Evolutionary conservation across 2,888 invertebrate genomes (phyloP), one percentile per base, ranked within the genome.

Genomic region (Tiliacea citrago): DNA sequence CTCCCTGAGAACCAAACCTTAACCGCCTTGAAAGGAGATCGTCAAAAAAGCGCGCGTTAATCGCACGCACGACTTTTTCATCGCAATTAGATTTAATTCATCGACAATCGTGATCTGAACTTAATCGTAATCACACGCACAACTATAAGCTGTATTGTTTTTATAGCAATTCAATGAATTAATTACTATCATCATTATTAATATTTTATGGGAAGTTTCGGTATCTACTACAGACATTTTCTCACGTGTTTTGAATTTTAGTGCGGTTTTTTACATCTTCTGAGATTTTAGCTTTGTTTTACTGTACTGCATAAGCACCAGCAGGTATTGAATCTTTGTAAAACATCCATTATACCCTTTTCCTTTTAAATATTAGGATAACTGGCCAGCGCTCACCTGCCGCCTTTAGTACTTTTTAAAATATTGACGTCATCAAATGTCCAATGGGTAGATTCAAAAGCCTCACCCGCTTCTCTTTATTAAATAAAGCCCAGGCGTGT

Each of bases 81-180:
- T 73, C 85, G 88, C 92, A 94, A 93, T 94, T 92, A 93, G 88
- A 88, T 89, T 88, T 89, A 90, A 94, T 94, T 92, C 92, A 90
- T 83, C 86, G 82, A 77, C 73, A 72, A 71, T 87, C 90, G 89
- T 90, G 90, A 88, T 86, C 77, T 61, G 75, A 81, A 81, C 77
- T 82, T 85, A 83, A 87, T 83, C 79, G 83, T 75, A 77, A 86
- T 84, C 85, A 70, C 87, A 89, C 85, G 83, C 83, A 78, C 55
- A 78, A 60, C 72, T 75, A 76, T 74, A 74, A 75, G 72, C 57
- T 72, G 35, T 57, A 62, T 74, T 78, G 61, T 81, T 86, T 86
- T 86, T 85, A 42, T 76, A 58, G 39, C 72, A 65, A 74, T 78
- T 82, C 60, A 35, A 62, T 73, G 58, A 21, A 55, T 61, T 85